These are phyloP conservation scores for Pachyseris speciosa DNA, from an alignment of 64 coral and sea anemone species.

Conservation along the genomic window DNA sequence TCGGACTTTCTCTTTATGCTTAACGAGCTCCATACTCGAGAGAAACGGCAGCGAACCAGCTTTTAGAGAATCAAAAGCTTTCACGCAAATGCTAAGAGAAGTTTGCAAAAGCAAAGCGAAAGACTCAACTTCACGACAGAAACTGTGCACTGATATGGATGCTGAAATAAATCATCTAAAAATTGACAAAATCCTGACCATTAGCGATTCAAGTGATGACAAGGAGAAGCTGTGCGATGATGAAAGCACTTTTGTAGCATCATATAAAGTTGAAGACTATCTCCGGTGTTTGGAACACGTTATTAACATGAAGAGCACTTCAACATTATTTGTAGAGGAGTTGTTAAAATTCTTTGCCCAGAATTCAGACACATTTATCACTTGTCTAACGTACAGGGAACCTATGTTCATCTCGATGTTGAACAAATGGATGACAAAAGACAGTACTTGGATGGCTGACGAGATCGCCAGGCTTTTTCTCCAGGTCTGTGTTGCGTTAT, in stretches of 20 bases:
- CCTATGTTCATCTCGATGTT: neutral
- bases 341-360: neutral
- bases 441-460: slow-evolving; percentile 16
- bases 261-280: neutral
- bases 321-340: neutral
- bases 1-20: neutral
- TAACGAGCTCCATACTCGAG: neutral
- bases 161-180: neutral
- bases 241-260: neutral
- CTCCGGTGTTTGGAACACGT: neutral
- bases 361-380: neutral
- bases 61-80: neutral
- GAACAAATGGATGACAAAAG: neutral
- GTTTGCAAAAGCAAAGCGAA: neutral
- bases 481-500: neutral
- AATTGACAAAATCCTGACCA: neutral
- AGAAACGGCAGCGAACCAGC: neutral
- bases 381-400: neutral
- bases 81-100: neutral
- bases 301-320: neutral
- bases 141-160: neutral
- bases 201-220: neutral
- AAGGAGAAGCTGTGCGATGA: neutral
- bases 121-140: neutral
- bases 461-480: slow-evolving; percentile 46